Evolutionary conservation across 2,888 invertebrate species (phyloP).

Genomic region (Clistopyga incitator): DNA sequence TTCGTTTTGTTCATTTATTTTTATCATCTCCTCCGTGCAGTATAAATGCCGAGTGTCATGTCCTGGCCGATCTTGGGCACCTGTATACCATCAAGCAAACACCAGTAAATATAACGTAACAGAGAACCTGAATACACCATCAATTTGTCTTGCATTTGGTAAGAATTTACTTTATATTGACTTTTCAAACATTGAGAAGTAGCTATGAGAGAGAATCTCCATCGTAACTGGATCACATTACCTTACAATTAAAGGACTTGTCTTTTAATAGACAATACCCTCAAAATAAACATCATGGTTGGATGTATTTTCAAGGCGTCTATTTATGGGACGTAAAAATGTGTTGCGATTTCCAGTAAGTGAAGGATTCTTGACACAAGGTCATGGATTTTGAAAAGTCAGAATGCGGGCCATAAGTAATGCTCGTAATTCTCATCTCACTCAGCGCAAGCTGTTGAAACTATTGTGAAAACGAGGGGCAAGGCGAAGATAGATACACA

Average conservation of each 20-base stretch:
- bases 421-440: conserved; percentile 70
- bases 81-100: background rate
- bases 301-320: background rate
- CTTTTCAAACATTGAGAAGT: no score
- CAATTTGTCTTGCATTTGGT: background rate
- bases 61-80: background rate
- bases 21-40: background rate
- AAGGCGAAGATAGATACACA: conserved; percentile 77
- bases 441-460: conserved; percentile 78
- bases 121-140: background rate
- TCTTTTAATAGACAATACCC: background rate
- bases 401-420: background rate
- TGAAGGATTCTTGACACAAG: conserved; percentile 9
- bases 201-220: background rate
- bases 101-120: background rate
- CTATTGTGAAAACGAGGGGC: conserved; percentile 79
- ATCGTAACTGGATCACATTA: background rate
- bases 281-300: background rate
- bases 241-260: background rate
- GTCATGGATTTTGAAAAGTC: background rate
- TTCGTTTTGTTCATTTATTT: conserved; percentile 23
- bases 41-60: background rate
- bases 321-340: background rate
- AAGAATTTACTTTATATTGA: background rate
- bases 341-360: background rate